phyloP scores from a whole-genome alignment of 2,797 vertebrate genomes.

The Acipenser oxyrinchus region DNA sequence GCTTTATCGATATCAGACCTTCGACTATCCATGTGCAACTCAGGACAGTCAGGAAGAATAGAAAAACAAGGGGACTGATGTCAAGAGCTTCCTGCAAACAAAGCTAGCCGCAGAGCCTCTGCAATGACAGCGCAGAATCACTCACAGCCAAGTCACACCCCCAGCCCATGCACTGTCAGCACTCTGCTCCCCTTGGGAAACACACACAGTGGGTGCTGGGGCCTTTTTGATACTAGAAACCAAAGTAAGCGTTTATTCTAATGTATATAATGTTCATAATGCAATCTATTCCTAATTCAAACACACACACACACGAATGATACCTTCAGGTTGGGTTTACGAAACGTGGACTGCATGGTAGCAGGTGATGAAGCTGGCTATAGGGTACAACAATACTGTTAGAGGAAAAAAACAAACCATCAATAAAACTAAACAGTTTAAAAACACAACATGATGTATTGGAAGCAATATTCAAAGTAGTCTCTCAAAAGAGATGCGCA shows the following conservation, averaged over 20 bases:
- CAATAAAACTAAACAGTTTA: constrained; percentile 18
- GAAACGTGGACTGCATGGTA: constrained; percentile 76
- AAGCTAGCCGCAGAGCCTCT: constrained; percentile 55
- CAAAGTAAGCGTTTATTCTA: no score
- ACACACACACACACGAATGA: constrained; percentile 31
- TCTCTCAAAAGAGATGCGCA: no score
- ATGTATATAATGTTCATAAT: constrained; percentile 32
- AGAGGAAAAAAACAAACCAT: constrained; percentile 20
- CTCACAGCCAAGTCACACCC: constrained; percentile 39
- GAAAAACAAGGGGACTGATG: constrained; percentile 1
- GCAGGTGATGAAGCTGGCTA: constrained; percentile 48
- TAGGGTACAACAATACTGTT: constrained; percentile 18
- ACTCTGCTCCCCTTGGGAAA: no score
- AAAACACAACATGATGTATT: constrained; percentile 6
- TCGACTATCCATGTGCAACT: not conserved
- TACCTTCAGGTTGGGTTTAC: constrained; percentile 86
- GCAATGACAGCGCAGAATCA: constrained; percentile 40
- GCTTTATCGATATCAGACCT: not conserved
- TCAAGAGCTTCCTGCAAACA: constrained; percentile 19
- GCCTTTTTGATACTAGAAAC: not conserved
- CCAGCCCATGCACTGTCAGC: constrained; percentile 40
- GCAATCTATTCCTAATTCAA: constrained; percentile 27
- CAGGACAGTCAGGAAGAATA: not conserved
- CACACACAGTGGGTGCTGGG: no score
- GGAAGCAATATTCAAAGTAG: not conserved